These are phyloP conservation scores for Agelaius tricolor DNA, from an alignment of 2,113 vertebrate genomes.

Conservation along the genomic window DNA sequence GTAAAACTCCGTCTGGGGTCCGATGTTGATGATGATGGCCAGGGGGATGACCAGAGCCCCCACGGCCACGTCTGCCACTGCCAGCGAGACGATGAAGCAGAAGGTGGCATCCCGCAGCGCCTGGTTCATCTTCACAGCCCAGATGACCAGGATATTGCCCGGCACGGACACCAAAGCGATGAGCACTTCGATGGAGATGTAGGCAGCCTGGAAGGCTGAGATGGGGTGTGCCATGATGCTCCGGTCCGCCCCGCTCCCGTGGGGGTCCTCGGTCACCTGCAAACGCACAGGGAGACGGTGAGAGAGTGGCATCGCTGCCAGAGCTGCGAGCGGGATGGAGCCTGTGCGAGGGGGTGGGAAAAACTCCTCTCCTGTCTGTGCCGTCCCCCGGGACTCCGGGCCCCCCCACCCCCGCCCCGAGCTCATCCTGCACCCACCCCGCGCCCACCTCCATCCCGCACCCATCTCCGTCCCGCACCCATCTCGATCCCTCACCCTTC, in stretches of 20 bases:
- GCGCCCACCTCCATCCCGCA: too few species aligned
- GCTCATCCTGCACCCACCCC: background rate
- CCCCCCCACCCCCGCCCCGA: too few species aligned
- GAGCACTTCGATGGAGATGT: constrained; percentile 91
- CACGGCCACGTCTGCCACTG: constrained; percentile 92
- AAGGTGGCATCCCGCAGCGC: constrained; percentile 92
- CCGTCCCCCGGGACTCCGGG: background rate
- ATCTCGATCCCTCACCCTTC: background rate
- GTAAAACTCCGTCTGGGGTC: constrained; percentile 86
- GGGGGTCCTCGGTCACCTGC: constrained; percentile 40
- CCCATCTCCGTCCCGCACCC: background rate
- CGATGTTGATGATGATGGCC: constrained; percentile 92
- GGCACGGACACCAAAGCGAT: constrained; percentile 91
- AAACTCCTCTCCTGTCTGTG: background rate
- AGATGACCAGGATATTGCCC: constrained; percentile 97
- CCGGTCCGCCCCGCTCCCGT: background rate
- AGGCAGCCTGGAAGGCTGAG: constrained; percentile 80
- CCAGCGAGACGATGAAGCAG: constrained; percentile 94
- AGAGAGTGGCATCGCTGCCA: background rate
- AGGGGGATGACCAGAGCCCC: constrained; percentile 94
- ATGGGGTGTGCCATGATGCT: constrained; percentile 77
- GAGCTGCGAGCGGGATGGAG: background rate
- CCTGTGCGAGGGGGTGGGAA: background rate
- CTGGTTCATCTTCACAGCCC: constrained; percentile 94
- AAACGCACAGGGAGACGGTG: background rate